phyloP scores from a whole-genome alignment of 2,113 vertebrate genomes.

The Girardinichthys multiradiatus region DNA sequence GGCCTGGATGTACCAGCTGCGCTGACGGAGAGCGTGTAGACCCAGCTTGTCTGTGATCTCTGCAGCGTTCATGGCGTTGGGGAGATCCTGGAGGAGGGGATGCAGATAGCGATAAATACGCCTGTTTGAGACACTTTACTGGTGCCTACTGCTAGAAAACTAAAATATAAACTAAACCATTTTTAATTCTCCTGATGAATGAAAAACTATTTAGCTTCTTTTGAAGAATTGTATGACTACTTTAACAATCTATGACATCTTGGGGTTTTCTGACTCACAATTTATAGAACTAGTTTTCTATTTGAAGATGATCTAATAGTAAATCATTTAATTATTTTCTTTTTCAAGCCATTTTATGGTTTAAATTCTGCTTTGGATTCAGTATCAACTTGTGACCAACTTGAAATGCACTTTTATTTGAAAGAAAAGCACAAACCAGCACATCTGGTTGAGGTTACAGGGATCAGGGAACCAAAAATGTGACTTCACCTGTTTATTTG shows the following conservation, averaged over 20 bases:
- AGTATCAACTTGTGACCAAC: not conserved
- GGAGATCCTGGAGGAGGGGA: slow-evolving; percentile 81
- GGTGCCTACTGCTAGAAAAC: not conserved
- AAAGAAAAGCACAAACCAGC: not conserved
- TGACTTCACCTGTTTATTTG: slow-evolving; percentile 87
- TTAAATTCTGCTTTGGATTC: not conserved
- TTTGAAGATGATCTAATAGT: not conserved
- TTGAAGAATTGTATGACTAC: not conserved
- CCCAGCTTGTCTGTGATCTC: slow-evolving; percentile 90
- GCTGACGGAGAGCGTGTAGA: slow-evolving; percentile 81
- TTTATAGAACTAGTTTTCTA: not conserved
- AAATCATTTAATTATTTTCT: not conserved
- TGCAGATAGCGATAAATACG: not conserved
- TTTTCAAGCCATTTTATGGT: not conserved
- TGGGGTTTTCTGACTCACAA: no score
- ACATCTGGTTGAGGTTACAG: not conserved
- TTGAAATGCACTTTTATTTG: no score
- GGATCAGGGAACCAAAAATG: not conserved
- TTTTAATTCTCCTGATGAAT: not conserved
- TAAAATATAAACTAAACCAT: not conserved
- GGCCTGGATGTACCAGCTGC: slow-evolving; percentile 90
- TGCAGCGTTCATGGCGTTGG: slow-evolving; percentile 87
- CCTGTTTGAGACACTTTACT: no score
- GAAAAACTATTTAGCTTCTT: not conserved
- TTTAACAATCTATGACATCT: not conserved